A percentile compares a stretch with the other conserved stretches of the same genome.
Conservation (phyloP, 2,888 invertebrate genomes). For the Quadroppia sp. region DNA sequence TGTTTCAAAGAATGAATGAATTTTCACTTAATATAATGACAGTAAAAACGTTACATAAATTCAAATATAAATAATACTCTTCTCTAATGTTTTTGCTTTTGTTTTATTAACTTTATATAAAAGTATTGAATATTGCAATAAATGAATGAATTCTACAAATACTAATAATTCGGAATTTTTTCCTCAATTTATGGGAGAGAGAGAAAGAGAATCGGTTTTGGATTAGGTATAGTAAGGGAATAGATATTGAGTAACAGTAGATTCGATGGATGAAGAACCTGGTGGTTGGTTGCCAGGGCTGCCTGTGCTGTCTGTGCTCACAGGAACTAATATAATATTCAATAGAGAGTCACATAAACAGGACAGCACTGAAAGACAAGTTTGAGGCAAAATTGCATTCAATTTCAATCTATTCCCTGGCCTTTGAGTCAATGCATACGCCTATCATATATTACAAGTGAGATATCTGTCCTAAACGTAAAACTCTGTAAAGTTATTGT, state of each 20-base stretch:
- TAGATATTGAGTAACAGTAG: neutral
- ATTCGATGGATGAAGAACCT: neutral
- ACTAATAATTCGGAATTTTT: conserved; percentile 5
- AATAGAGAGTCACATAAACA: conserved; percentile 29
- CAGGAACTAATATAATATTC: conserved; percentile 36
- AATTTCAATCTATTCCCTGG: conserved; percentile 10
- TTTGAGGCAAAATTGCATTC: conserved; percentile 27
- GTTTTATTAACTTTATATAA: neutral
- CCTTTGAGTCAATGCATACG: neutral
- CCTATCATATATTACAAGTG: neutral
- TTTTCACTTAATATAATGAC: no score
- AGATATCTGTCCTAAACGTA: conserved; percentile 25
- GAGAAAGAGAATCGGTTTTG: neutral
- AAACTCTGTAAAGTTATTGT: conserved; percentile 23
- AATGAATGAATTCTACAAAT: conserved; percentile 2
- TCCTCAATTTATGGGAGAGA: neutral
- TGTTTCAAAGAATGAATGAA: no score
- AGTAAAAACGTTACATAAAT: conserved; percentile 2
- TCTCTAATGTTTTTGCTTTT: neutral
- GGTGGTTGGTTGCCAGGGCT: conserved; percentile 4
- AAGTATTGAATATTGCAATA: neutral
- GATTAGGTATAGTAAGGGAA: neutral
- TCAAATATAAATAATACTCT: neutral
- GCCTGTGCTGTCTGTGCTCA: conserved; percentile 1
- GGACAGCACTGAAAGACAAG: conserved; percentile 21